phyloP scores from a whole-genome alignment of 2,113 vertebrate species.

The Otus sunia region DNA sequence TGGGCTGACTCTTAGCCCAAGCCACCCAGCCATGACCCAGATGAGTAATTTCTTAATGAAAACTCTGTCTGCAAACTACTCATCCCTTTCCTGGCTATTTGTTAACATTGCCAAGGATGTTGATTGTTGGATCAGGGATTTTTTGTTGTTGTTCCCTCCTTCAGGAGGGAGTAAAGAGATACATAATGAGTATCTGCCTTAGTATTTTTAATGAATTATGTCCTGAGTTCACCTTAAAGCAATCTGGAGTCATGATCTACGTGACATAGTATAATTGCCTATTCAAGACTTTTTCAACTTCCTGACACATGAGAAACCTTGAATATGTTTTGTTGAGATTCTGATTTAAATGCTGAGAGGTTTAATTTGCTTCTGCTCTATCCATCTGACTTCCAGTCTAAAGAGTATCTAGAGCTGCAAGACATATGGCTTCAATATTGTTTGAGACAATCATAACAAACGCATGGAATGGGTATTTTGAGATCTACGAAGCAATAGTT shows the following conservation, averaged over 20 bases:
- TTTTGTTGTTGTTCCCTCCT: background rate
- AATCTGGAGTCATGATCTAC: background rate
- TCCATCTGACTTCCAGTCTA: background rate
- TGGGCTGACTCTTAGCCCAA: background rate
- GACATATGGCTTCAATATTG: background rate
- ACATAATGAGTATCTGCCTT: background rate
- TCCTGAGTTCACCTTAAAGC: background rate
- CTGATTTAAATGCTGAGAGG: background rate
- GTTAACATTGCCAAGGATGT: background rate
- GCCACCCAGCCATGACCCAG: background rate
- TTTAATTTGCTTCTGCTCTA: background rate
- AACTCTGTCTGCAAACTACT: background rate
- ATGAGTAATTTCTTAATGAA: background rate
- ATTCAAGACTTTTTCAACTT: background rate
- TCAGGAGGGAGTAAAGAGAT: background rate
- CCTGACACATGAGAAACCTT: background rate
- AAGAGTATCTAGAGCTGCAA: background rate
- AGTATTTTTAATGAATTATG: background rate
- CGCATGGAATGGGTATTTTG: background rate
- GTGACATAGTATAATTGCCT: background rate
- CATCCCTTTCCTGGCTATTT: background rate
- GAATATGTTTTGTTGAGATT: background rate
- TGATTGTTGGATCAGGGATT: background rate
- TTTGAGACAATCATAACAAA: background rate
- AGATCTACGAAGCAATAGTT: background rate